Conservation (phyloP, 2,113 vertebrate species). For the Xiphias gladius region DNA sequence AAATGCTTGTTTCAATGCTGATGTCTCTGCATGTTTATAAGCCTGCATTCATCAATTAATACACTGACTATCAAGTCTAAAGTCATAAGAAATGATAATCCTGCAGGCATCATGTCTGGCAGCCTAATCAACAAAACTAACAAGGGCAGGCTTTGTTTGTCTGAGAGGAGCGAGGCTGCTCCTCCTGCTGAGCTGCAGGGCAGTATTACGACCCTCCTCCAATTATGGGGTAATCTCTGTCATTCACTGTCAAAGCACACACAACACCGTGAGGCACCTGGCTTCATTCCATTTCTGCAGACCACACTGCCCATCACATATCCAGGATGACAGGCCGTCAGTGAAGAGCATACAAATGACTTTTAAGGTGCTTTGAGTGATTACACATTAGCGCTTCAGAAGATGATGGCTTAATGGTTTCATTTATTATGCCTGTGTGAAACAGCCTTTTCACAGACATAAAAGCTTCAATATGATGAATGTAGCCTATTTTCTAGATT, state of each 20-base stretch:
- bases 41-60: not conserved
- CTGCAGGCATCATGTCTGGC: constrained; percentile 43
- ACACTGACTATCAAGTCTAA: constrained; percentile 11
- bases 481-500: not conserved
- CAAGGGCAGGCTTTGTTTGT: constrained; percentile 64
- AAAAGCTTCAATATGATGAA: constrained; percentile 23
- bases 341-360: constrained; percentile 16
- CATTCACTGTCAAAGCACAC: constrained; percentile 56
- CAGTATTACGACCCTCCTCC: constrained; percentile 56
- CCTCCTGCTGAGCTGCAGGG: constrained; percentile 64
- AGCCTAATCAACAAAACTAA: constrained; percentile 51
- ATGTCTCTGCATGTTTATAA: not conserved
- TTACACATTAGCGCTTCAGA: constrained; percentile 19
- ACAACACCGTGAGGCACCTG: constrained; percentile 53
- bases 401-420: constrained; percentile 45
- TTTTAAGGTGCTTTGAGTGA: constrained; percentile 29
- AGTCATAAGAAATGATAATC: constrained; percentile 4
- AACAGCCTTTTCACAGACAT: constrained; percentile 26
- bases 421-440: constrained; percentile 27
- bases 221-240: constrained; percentile 74
- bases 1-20: not conserved
- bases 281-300: constrained; percentile 43
- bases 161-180: constrained; percentile 34
- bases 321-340: constrained; percentile 1
- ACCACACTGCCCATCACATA: constrained; percentile 27